Percentiles rank a stretch among this genome's conserved stretches.
Conservation (phyloP, 2,113 vertebrate genomes). For the Lepisosteus osseus region DNA sequence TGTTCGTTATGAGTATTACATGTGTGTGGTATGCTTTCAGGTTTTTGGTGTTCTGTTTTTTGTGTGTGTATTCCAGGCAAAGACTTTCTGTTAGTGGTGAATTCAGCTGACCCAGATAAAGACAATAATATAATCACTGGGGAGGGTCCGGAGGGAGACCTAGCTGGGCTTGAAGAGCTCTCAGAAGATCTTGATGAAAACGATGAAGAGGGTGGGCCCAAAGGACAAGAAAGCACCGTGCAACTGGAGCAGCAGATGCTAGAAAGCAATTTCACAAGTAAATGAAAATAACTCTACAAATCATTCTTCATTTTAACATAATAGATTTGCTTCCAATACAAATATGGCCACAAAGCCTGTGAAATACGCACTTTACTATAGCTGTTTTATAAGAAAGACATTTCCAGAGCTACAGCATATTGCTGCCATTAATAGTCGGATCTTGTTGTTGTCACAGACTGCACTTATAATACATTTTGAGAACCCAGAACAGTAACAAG, state of each 20-base stretch:
- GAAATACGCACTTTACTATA: no score
- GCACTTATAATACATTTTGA: neutral
- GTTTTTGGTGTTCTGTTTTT: neutral
- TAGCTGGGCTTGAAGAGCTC: neutral
- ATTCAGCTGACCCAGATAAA: conserved; percentile 55
- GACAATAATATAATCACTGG: conserved; percentile 24
- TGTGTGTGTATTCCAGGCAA: conserved; percentile 43
- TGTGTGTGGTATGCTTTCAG: neutral
- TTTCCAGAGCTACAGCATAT: no score
- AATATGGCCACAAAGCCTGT: no score
- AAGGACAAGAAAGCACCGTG: conserved; percentile 13
- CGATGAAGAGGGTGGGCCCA: conserved; percentile 21
- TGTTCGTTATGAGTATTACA: no score
- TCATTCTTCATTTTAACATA: no score
- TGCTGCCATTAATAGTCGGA: no score
- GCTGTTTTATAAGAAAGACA: no score
- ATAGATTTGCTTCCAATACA: no score
- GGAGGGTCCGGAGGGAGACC: conserved; percentile 17
- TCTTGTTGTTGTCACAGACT: neutral
- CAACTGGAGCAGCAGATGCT: conserved; percentile 8
- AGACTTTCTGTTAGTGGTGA: conserved; percentile 59
- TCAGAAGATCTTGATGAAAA: conserved; percentile 14
- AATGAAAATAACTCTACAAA: conserved; percentile 10
- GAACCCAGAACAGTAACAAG: neutral
- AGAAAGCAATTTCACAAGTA: conserved; percentile 48